A percentile compares a stretch with the other conserved stretches of the same genome.
Conservation (phyloP, 2,888 invertebrate species). For the Sarcophaga variegata region DNA sequence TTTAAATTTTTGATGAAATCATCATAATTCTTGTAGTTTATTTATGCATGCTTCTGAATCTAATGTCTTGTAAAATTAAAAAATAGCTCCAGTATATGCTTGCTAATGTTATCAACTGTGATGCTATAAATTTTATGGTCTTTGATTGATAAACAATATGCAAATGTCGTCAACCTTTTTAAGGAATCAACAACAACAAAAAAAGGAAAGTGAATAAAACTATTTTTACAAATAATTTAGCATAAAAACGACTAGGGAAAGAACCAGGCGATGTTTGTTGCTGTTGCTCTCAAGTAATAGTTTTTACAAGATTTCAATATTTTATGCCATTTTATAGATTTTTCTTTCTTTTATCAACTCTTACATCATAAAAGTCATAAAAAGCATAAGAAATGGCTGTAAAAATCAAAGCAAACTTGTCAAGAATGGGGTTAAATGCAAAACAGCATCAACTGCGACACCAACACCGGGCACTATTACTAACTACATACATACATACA, state of each 20-base stretch:
- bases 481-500: background rate
- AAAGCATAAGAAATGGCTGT: constrained; percentile 64
- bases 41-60: constrained; percentile 31
- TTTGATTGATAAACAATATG: constrained; percentile 70
- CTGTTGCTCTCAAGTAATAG: constrained; percentile 55
- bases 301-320: constrained; percentile 68
- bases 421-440: constrained; percentile 65
- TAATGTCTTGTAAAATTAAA: constrained; percentile 44
- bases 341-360: constrained; percentile 61
- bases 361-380: constrained; percentile 68
- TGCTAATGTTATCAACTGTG: constrained; percentile 21
- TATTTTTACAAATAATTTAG: constrained; percentile 27
- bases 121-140: constrained; percentile 58
- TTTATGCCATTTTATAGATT: constrained; percentile 57
- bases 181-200: background rate
- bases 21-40: constrained; percentile 34
- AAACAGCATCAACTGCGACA: constrained; percentile 57
- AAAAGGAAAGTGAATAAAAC: constrained; percentile 8
- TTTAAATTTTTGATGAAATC: constrained; percentile 16
- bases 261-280: background rate
- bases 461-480: constrained; percentile 9
- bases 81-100: constrained; percentile 5
- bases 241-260: constrained; percentile 29
- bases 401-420: constrained; percentile 15
- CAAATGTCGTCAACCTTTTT: constrained; percentile 63